Evolutionary conservation across 64 coral and sea anemone species (phyloP), one percentile per base, ranked within the genome.

Genomic region (Orbicella faveolata): DNA sequence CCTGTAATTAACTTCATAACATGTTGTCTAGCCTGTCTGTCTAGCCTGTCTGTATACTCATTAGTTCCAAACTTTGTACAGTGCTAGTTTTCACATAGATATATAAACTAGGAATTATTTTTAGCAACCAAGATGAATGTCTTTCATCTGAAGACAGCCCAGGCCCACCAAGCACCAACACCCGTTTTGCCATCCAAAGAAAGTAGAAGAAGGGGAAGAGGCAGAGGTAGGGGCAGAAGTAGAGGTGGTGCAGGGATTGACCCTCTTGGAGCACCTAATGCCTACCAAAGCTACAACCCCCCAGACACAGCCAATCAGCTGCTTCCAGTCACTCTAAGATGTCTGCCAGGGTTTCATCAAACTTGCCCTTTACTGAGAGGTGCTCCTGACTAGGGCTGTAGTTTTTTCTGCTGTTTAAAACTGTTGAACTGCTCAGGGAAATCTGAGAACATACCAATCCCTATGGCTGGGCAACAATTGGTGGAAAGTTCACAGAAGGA

Each of bases 371-470:
- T 64, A 1, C 57, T 61, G 14, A 79, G 74, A 89, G 26, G 44
- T 26, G 21, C 1, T 14, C 79, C 30, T 89, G 87, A 36, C 23
- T 52, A 77, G 16, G 19, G 76, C 88, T n/a, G 7, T 89, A 44
- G 76, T 9, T 89, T 89, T 54, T 89, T 89, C 26, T 2, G 68
- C 30, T 89, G 9, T 80, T 89, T 70, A 80, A 73, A 68, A 89
- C 51, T 16, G 34, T 23, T 4, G 74, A 78, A 34, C 53, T 89
- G 14, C 11, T 89, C 10, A 10, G 1, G 12, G 3, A 76, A 33
- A 88, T 88, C 0, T 75, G 72, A 9, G 33, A 23, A 26, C 17
- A 88, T 17, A 88, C 86, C 1, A 88, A 77, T 88, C 5, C 86
- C 39, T 88, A 88, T 88, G 86, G 72, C 2, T 77, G 74, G 69